Conservation (phyloP, 2,888 invertebrate genomes). For the Dolichopus griseipennis region DNA sequence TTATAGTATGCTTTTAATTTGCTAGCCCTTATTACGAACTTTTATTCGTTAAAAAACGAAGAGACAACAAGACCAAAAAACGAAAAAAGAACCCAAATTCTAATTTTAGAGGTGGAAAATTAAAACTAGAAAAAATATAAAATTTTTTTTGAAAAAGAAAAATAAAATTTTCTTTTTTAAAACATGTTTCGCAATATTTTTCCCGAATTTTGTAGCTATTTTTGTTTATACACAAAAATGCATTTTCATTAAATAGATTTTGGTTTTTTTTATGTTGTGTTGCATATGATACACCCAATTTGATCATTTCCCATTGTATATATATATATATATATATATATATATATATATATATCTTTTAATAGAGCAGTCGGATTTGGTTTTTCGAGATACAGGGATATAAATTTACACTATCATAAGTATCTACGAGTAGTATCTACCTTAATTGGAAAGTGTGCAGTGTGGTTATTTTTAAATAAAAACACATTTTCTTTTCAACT, state of each 20-base stretch:
- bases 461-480: not conserved
- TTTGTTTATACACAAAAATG: not conserved
- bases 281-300: not conserved
- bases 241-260: too few species aligned
- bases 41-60: not conserved
- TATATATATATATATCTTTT: not conserved
- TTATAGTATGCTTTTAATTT: not conserved
- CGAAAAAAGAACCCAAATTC: not conserved
- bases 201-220: not conserved
- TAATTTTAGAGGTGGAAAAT: not conserved
- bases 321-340: not conserved
- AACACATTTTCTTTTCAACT: not conserved
- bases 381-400: too few species aligned
- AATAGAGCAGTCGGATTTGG: not conserved
- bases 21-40: not conserved
- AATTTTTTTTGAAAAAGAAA: not conserved
- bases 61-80: not conserved
- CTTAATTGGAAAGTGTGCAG: not conserved
- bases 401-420: too few species aligned
- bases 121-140: not conserved
- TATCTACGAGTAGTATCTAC: not conserved
- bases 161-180: not conserved
- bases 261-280: not conserved
- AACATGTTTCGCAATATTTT: conserved; percentile 2
- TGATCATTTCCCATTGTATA: not conserved